Percentiles rank a stretch among this genome's conserved stretches.
Evolutionary conservation across 2,888 invertebrate species (phyloP).

Genomic region (Perizoma flavofasciatum): DNA sequence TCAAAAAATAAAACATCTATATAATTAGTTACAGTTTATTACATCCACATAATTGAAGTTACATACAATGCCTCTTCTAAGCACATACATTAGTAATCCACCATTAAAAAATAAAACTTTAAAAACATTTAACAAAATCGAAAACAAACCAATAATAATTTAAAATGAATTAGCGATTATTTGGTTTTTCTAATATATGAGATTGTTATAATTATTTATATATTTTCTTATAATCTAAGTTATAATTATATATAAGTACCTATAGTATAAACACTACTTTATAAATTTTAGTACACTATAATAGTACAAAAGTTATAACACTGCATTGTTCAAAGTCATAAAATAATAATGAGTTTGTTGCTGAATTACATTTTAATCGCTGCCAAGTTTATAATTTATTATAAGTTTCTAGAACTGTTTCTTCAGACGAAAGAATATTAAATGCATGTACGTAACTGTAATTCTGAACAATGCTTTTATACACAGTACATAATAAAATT

Average conservation of each 20-base stretch:
- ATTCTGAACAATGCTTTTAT: conserved; percentile 29
- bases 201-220: conserved; percentile 33
- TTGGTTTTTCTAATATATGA: conserved; percentile 39
- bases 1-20: conserved; percentile 22
- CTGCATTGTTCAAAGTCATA: conserved; percentile 30
- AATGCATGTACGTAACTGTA: conserved; percentile 21
- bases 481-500: conserved; percentile 17
- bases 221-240: conserved; percentile 28
- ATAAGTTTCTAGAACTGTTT: background rate
- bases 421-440: background rate
- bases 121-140: conserved; percentile 36
- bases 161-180: conserved; percentile 40
- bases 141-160: conserved; percentile 43
- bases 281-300: too few species aligned
- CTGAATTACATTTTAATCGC: background rate
- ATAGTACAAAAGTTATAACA: too few species aligned
- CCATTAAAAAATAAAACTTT: conserved; percentile 39
- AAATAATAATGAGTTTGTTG: background rate
- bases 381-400: conserved; percentile 10
- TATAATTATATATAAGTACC: conserved; percentile 28
- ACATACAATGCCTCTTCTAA: conserved; percentile 35
- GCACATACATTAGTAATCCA: conserved; percentile 30
- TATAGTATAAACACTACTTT: too few species aligned
- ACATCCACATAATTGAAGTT: conserved; percentile 29
- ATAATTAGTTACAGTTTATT: conserved; percentile 39